Percentiles rank a stretch among this genome's conserved stretches.
These are phyloP conservation scores for Merodon equestris DNA, from an alignment of 2,888 invertebrate genomes.

Conservation along the genomic window DNA sequence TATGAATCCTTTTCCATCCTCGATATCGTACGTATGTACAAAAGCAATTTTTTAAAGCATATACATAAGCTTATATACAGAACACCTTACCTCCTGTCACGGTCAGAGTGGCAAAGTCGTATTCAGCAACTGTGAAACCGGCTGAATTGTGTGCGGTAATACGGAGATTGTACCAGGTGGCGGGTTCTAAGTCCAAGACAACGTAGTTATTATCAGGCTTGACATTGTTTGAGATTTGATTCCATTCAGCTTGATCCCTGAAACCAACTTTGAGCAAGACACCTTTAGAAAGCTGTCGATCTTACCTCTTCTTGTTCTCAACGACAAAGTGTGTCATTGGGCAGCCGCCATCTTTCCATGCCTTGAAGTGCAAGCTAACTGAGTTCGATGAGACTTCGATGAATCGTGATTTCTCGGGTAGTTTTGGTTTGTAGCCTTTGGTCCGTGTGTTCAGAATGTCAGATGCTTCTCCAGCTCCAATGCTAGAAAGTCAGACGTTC, in stretches of 20 bases:
- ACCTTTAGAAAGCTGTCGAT: slow-evolving; percentile 3
- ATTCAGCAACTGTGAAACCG: slow-evolving; percentile 96
- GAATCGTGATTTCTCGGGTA: slow-evolving; percentile 93
- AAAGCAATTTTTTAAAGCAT: slow-evolving; percentile 74
- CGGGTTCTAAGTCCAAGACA: slow-evolving; percentile 93
- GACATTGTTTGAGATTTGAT: slow-evolving; percentile 95
- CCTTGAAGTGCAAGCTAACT: slow-evolving; percentile 92
- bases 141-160: slow-evolving; percentile 97
- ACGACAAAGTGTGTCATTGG: slow-evolving; percentile 97
- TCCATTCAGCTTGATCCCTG: slow-evolving; percentile 93
- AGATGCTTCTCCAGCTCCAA: slow-evolving; percentile 94
- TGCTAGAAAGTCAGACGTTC: slow-evolving; percentile 80
- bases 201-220: slow-evolving; percentile 95
- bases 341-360: slow-evolving; percentile 97
- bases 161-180: slow-evolving; percentile 94
- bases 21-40: slow-evolving; percentile 76
- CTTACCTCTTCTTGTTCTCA: slow-evolving; percentile 94
- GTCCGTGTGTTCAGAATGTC: slow-evolving; percentile 93
- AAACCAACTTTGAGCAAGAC: slow-evolving; percentile 42
- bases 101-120: slow-evolving; percentile 96
- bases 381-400: slow-evolving; percentile 96
- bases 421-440: slow-evolving; percentile 95
- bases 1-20: slow-evolving; percentile 60
- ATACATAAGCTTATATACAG: slow-evolving; percentile 13
- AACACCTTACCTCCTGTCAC: slow-evolving; percentile 89